A percentile compares a stretch with the other conserved stretches of the same genome.
Conservation (phyloP, 2,113 vertebrate species). For the Tragelaphus scriptus region DNA sequence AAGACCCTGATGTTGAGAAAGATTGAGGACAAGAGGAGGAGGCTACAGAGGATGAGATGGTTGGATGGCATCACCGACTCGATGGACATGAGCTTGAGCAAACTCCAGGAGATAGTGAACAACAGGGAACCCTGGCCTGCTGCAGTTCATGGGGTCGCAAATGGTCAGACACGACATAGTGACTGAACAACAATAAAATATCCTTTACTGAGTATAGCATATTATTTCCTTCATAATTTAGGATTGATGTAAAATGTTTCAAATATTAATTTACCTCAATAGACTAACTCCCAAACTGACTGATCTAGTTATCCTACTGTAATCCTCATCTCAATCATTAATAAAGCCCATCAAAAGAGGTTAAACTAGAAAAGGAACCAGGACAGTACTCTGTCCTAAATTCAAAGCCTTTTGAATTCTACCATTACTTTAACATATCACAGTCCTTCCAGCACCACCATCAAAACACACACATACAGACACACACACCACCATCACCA, state of each 20-base stretch:
- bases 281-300: not conserved
- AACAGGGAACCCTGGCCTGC: not conserved
- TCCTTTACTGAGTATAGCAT: not conserved
- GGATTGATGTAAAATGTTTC: not conserved
- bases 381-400: not conserved
- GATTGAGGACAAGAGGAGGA: not conserved
- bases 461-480: not conserved
- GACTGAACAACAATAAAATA: not conserved
- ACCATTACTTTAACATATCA: not conserved
- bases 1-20: not conserved
- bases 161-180: not conserved
- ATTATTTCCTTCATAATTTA: conserved; percentile 4
- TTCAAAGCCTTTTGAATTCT: not conserved
- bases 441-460: not conserved
- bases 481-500: not conserved
- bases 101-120: not conserved
- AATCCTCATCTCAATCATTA: not conserved
- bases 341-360: not conserved
- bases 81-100: not conserved
- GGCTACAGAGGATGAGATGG: not conserved
- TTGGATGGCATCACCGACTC: not conserved
- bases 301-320: not conserved
- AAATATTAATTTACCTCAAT: not conserved
- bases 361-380: not conserved
- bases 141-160: not conserved